Base-by-base conservation (phyloP, 2,113 vertebrate genomes). In the Ramphastos sulfuratus region DNA sequence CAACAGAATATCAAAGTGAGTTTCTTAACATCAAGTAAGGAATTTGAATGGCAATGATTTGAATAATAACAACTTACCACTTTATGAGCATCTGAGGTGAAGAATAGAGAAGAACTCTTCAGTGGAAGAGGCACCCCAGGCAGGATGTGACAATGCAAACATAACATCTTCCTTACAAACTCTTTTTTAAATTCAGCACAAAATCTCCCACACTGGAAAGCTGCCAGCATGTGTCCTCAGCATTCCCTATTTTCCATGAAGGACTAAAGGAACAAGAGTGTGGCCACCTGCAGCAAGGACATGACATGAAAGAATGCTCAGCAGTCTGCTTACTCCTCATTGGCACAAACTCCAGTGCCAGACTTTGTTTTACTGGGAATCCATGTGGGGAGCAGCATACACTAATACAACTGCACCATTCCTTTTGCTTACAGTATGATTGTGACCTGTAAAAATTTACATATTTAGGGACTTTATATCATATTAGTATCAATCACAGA, bases 181-280 rank as follows among this genome's bases (percentile, higher is more conserved):
- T 12, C 24, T 1, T 16, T 55, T 52, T 55, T 37, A 35, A 58
- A 65, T 42, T 52, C 67, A n/a, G 37, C 0, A 44, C 54, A 31
- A 69, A 77, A 23, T 39, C 31, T 56, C 20, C 75, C 3, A 0
- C 11, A 0, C 30, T 60, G 69, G 69, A 54, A 60, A 46, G 1
- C 24, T 46, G 64, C 55, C 77, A 30, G 37, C 21, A 52, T 52
- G 63, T 18, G 56, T 15, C 79, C 58, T 37, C 39, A 61, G 55
- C 76, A 28, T 76, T 31, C 33, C 67, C 24, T 42, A 37, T 18
- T 12, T 23, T 67, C 80, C 25, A 7, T 37, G 60, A 42, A 27
- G 28, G 31, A 5, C 10, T 19, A 6, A 50, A 69, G 80, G 37
- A 59, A 9, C 27, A 37, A 31, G 72, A 33, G 21, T 14, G 28